phyloP scores from a whole-genome alignment of 2,888 invertebrate genomes.

The Tetrapedia diversipes region DNA sequence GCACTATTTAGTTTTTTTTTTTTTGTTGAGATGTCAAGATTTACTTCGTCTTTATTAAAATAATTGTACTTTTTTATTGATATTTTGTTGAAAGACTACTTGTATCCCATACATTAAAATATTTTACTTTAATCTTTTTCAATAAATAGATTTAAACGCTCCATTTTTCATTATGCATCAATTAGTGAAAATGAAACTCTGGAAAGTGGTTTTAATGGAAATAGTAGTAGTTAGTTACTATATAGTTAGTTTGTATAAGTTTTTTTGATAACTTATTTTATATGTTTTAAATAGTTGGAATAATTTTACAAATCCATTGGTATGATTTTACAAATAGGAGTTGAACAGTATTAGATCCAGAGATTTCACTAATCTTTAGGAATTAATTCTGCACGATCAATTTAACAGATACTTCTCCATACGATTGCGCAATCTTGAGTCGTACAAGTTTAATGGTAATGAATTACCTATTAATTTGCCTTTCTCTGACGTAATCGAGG shows the following conservation, averaged over 20 bases:
- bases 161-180: no score
- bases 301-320: background rate
- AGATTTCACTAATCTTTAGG: conserved; percentile 23
- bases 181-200: background rate
- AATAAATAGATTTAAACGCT: no score
- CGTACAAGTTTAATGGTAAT: background rate
- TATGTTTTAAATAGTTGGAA: background rate
- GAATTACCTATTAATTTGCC: background rate
- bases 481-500: no score
- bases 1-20: background rate
- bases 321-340: background rate
- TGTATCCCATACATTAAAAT: no score
- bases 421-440: background rate
- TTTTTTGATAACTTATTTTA: background rate
- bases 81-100: background rate
- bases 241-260: background rate
- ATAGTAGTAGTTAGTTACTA: no score
- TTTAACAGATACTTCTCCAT: background rate
- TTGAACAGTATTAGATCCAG: conserved; percentile 4
- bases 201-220: background rate
- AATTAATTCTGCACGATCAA: conserved; percentile 12
- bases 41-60: background rate
- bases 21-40: no score
- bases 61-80: no score
- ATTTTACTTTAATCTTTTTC: no score